Base-by-base conservation (phyloP, 2,797 vertebrate genomes). In the Onychomys arenicola region DNA sequence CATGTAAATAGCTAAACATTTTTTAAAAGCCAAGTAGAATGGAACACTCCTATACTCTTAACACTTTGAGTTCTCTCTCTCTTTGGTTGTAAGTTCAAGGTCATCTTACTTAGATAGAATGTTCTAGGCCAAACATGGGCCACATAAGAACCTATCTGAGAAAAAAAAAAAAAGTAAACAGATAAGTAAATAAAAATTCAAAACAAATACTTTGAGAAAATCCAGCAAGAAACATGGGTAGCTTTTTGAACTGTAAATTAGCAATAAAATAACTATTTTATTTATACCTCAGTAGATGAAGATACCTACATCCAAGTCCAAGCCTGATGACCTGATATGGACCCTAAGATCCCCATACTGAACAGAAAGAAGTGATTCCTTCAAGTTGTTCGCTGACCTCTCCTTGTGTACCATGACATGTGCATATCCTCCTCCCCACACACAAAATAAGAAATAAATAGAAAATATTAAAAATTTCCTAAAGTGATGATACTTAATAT, bases 211-310 rank as follows among this genome's bases (percentile, higher is more conserved):
- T 63, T 63, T 1, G 10, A 63, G 27, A 63, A 63, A 63, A 63
- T 63, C 25, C 61, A 29, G 29, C 52, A 94, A 69, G 21, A 40
- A 59, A 59, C 4, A 67, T 55, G 3, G 87, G 86, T 0, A 59
- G 57, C 21, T 85, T 86, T 91, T 91, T 34, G 14, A 92, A 86
- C 90, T 85, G 16, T 37, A 37, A 95, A 91, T 83, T 78, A 69
- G 75, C 1, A 75, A 93, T 23, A 69, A 87, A 95, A 93, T 65
- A 32, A 57, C 9, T 55, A 17, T 40, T 16, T 78, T 75, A 27
- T 49, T 10, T n/a, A 34, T 9, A 19, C 14, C 82, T 46, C 40
- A 21, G 40, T 46, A 34, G 40, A 32, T 32, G 9, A 21, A 11
- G 25, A 37, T 21, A 27, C 37, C 16, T 83, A 27, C 9, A 17